Conservation (phyloP, 2,888 invertebrate species). For the Eulithis prunata region DNA sequence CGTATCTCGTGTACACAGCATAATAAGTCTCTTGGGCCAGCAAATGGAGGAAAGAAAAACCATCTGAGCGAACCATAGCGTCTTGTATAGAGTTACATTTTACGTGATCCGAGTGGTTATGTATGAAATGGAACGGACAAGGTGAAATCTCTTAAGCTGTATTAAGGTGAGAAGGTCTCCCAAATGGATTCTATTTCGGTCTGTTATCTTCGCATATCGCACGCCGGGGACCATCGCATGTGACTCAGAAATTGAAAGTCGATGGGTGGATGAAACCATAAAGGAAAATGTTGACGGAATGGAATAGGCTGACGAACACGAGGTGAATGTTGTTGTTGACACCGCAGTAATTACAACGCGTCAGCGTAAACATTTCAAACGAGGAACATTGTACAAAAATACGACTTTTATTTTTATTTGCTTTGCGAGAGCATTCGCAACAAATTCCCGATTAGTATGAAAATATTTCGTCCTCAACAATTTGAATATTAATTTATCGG, state of each 20-base stretch:
- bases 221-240: conserved; percentile 56
- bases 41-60: conserved; percentile 80
- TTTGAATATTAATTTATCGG: conserved; percentile 54
- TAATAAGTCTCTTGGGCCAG: conserved; percentile 81
- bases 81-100: conserved; percentile 65
- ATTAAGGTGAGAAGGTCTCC: conserved; percentile 76
- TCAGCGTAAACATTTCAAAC: conserved; percentile 25
- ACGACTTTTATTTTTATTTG: conserved; percentile 29
- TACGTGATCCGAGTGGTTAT: conserved; percentile 74
- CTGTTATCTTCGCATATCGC: conserved; percentile 72
- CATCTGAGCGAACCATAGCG: conserved; percentile 56
- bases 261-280: conserved; percentile 60
- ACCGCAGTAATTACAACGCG: conserved; percentile 26
- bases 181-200: conserved; percentile 59
- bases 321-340: conserved; percentile 32
- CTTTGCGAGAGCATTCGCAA: conserved; percentile 27
- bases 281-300: conserved; percentile 56
- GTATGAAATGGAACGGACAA: conserved; percentile 72
- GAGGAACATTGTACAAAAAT: conserved; percentile 21
- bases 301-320: conserved; percentile 38
- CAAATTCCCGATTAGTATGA: conserved; percentile 41
- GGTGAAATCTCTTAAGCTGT: conserved; percentile 78
- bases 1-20: conserved; percentile 76
- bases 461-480: conserved; percentile 41
- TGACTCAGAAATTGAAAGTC: conserved; percentile 69